Conservation (phyloP, 2,797 vertebrate genomes). For the Lepilemur septentrionalis region DNA sequence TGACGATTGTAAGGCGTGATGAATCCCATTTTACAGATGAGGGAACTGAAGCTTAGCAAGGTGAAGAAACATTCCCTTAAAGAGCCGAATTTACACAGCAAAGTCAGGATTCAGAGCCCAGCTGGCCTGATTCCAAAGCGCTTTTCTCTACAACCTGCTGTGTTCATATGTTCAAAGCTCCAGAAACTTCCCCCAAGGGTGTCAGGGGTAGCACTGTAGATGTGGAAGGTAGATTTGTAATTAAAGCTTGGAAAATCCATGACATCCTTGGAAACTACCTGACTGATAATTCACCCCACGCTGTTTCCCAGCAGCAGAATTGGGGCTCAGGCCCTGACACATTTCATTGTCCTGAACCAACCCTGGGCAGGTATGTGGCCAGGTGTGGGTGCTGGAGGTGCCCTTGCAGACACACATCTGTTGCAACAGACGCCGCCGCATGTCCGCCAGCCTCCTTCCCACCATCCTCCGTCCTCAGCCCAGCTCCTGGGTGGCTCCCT, state of each 20-base stretch:
- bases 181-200: neutral
- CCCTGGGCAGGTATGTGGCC: neutral
- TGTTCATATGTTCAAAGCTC: neutral
- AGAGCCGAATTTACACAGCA: neutral
- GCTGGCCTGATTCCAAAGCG: neutral
- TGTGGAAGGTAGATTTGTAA: constrained; percentile 14
- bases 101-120: neutral
- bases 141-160: neutral
- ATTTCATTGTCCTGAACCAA: neutral
- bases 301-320: neutral
- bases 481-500: neutral
- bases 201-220: neutral
- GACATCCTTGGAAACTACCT: constrained; percentile 43
- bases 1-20: neutral
- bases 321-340: neutral
- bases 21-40: neutral
- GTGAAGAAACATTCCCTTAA: neutral
- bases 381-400: neutral
- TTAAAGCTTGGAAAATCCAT: constrained; percentile 57
- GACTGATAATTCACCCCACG: neutral
- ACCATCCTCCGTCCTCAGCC: neutral
- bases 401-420: neutral
- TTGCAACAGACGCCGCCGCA: neutral
- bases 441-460: neutral
- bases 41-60: neutral